phyloP scores from a whole-genome alignment of 2,797 vertebrate genomes.

The Ispidina lecontei region DNA sequence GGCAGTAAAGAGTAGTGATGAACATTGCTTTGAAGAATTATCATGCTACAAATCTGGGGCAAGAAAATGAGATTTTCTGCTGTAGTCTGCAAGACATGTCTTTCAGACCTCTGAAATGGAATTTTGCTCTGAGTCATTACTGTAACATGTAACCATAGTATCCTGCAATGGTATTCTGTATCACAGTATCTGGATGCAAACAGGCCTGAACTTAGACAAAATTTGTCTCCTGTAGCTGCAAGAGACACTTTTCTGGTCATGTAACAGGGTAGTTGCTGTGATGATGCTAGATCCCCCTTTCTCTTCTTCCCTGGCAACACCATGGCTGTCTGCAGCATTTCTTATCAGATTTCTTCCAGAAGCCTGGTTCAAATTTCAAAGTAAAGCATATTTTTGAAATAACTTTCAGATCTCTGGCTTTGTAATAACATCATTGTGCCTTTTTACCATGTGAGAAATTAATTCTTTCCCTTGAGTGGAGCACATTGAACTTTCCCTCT shows the following conservation, averaged over 20 bases:
- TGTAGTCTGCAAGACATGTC: background rate
- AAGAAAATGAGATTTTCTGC: background rate
- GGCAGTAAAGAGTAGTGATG: background rate
- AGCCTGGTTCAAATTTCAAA: background rate
- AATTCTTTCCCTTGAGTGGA: background rate
- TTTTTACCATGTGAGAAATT: background rate
- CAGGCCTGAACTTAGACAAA: background rate
- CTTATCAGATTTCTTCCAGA: background rate
- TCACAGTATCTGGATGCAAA: background rate
- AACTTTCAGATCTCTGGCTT: slow-evolving; percentile 9
- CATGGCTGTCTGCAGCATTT: background rate
- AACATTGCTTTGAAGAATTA: background rate
- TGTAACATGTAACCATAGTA: background rate
- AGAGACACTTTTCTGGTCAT: background rate
- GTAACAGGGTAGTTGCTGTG: background rate
- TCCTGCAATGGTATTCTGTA: background rate
- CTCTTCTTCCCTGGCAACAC: background rate
- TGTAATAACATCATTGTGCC: background rate
- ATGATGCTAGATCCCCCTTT: background rate
- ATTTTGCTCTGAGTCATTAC: background rate
- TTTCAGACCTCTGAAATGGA: background rate
- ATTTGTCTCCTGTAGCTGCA: background rate
- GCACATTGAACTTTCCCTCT: background rate
- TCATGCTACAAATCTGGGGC: background rate
- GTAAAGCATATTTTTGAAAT: background rate